These are phyloP conservation scores for Lasioglossum villosulum DNA, from an alignment of 2,888 invertebrate genomes.

Conservation along the genomic window DNA sequence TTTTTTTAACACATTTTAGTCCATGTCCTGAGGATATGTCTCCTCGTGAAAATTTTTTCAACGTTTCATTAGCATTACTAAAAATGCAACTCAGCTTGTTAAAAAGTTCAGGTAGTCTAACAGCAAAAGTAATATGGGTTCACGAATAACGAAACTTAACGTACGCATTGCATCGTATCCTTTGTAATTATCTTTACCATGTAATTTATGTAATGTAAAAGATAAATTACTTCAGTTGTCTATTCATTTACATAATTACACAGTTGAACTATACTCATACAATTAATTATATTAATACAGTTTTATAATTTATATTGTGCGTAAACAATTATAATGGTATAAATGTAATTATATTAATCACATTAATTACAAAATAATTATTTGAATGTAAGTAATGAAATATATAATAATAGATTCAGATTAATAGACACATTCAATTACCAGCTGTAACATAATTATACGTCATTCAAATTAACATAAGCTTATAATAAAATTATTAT, in stretches of 20 bases:
- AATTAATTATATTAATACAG: background rate
- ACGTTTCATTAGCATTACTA: background rate
- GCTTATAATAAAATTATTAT: background rate
- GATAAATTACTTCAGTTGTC: background rate
- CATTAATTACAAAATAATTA: background rate
- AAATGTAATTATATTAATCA: background rate
- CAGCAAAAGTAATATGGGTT: background rate
- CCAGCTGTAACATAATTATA: background rate
- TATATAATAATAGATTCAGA: background rate
- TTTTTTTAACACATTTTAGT: background rate
- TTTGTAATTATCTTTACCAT: background rate
- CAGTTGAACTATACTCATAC: background rate
- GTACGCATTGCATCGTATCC: background rate
- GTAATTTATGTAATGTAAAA: background rate
- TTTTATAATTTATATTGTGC: background rate
- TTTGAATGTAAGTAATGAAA: background rate
- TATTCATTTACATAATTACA: background rate
- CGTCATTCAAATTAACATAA: background rate
- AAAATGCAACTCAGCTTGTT: background rate
- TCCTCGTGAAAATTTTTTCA: background rate
- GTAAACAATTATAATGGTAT: background rate
- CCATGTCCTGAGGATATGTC: no score
- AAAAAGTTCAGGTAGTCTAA: background rate
- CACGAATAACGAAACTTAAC: background rate
- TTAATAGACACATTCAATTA: background rate